Evolutionary conservation across 2,888 invertebrate genomes (phyloP), one percentile per base, ranked within the genome.

Genomic region (Cosmopolites sordidus): DNA sequence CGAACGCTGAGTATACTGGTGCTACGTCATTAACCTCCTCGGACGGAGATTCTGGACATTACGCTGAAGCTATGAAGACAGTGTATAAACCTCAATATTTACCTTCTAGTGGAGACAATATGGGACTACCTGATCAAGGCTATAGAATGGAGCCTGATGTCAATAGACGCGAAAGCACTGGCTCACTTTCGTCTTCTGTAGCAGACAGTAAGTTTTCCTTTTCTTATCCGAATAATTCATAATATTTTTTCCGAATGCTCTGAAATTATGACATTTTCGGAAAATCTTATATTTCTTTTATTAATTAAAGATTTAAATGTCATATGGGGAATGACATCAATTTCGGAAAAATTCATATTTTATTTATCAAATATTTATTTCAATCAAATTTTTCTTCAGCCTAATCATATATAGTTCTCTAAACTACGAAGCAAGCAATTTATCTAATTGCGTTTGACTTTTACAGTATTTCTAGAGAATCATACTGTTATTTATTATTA

Each of bases 151-250:
- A 76, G 62, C 64, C 76, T 39, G 76, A 76, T 2, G 76, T 80
- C 56, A 73, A 83, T 64, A 82, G 84, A 38, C 66, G 72, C 41
- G 70, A 70, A 66, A 83, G 84, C 0, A 79, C 81, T 61, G 78
- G 79, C 33, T 80, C 82, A 1, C 71, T 81, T 58, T 79, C 80
- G 48, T 84, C 84, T 39, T 84, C 84, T 41, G 69, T 77, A 1
- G 80, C 81, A 43, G 78, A 82, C 57, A 58, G 58, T 58, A 58
- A 54, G 53, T 49, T 17, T 16, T 9, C n/a, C n/a, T n/a, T n/a
- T 17, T 8, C 16, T 18, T 27, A 48, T n/a, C 11, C 30, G 30
- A 8, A 30, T 11, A 30, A 9, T 30, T 30, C 8, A 30, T 30
- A 30, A 9, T 30, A 9, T 30, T 30, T 30, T 30, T 30, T 30